phyloP scores from a whole-genome alignment of 2,888 invertebrate genomes.

The Apamea epomidion region DNA sequence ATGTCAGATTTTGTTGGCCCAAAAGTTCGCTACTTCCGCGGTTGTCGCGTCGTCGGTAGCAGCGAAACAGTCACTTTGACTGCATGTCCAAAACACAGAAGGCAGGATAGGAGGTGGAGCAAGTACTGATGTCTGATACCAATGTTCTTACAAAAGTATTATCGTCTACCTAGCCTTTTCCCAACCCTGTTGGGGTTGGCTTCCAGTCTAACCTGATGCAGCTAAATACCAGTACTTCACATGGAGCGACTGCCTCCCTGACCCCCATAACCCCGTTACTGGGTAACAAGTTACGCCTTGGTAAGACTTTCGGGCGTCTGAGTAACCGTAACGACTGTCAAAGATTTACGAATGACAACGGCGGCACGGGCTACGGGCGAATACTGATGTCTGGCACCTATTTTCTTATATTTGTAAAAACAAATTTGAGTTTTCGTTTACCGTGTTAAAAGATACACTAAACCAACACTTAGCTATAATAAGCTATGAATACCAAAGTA shows the following conservation, averaged over 20 bases:
- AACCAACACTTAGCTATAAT: neutral
- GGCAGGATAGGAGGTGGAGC: too few species aligned
- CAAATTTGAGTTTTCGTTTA: neutral
- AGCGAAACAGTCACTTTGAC: too few species aligned
- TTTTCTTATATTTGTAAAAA: neutral
- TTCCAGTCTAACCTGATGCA: neutral
- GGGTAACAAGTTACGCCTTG: neutral
- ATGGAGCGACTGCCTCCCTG: neutral
- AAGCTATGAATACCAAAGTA: conserved; percentile 5
- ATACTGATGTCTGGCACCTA: neutral
- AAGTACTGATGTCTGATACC: too few species aligned
- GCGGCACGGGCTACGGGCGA: neutral
- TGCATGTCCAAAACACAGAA: too few species aligned
- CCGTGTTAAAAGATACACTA: neutral
- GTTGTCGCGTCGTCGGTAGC: too few species aligned
- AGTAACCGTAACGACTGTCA: neutral
- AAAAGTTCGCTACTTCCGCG: too few species aligned
- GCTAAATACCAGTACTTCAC: too few species aligned
- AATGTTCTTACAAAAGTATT: too few species aligned
- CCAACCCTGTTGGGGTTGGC: too few species aligned
- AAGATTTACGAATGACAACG: neutral
- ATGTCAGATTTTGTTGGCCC: too few species aligned
- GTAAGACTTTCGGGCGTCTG: neutral
- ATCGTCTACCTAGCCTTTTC: neutral
- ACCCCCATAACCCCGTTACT: neutral